Evolutionary conservation across 2,797 vertebrate species (phyloP), one percentile per base, ranked within the genome.

Genomic region (Hydrocynus forskahlii): DNA sequence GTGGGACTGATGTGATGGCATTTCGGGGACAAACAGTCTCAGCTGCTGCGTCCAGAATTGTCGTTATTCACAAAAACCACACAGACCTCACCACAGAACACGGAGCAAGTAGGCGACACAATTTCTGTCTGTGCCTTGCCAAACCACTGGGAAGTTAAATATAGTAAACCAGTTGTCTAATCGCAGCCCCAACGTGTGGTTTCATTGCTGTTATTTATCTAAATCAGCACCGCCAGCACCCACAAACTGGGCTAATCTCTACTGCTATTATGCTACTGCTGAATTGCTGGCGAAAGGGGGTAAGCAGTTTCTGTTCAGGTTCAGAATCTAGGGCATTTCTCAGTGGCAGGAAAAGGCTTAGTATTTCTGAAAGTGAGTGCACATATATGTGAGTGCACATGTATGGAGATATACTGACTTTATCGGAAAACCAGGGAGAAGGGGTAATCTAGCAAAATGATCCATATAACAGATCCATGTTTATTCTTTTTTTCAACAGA

Each of bases 161-260:
- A 77, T 86, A 86, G 86, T 19, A 75, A 81, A 81, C 29, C 72
- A 68, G 25, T 76, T 48, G 76, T 84, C 60, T 72, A 60, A 81
- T 81, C 83, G 7, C 81, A 84, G 83, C 21, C 66, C 17, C 66
- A 35, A 29, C 77, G 83, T 88, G 91, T 88, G 91, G 92, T 91
- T 94, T 88, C 64, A 89, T 92, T 89, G 83, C 86, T 80, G 85
- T 74, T 76, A 86, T 92, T 92, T 89, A 88, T 92, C 90, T 92
- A 87, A 90, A 91, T 90, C 88, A 85, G 87, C 85, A 73, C 80
- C 50, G 76, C 86, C 70, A 43, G 78, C 76, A 75, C 77, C 87
- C 89, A 77, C 88, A 88, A 86, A 84, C 87, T 76, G 86, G 83
- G 82, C 85, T 82, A 77, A 86, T 52, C 76, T 13, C 83, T 71